Evolutionary conservation across 1,140 invertebrate species (phyloP).

Genomic region (Colletes latitarsis): DNA sequence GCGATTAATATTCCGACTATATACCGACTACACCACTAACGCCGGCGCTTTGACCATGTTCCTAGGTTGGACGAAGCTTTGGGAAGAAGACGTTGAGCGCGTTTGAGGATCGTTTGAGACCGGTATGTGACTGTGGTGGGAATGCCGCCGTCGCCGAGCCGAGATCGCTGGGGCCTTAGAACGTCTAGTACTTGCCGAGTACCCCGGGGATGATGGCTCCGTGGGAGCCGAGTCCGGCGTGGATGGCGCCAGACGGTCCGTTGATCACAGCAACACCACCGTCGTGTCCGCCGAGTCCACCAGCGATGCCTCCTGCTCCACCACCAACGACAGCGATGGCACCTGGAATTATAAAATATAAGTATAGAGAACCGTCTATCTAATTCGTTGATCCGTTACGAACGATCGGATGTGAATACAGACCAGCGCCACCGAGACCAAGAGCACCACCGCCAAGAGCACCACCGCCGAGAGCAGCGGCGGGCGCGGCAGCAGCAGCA

Average conservation of each 20-base stretch:
- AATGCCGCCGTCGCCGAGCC: conserved; percentile 81
- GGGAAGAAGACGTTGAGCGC: conserved; percentile 78
- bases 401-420: conserved; percentile 6
- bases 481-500: conserved; percentile 78
- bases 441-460: conserved; percentile 59
- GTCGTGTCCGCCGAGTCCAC: conserved; percentile 79
- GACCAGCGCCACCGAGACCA: conserved; percentile 37
- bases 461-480: conserved; percentile 54
- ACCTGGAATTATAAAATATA: conserved; percentile 66
- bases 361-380: background rate
- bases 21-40: conserved; percentile 59
- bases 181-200: conserved; percentile 79
- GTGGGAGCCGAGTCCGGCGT: conserved; percentile 80
- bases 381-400: conserved; percentile 8
- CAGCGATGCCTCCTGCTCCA: conserved; percentile 75
- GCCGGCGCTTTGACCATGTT: conserved; percentile 63
- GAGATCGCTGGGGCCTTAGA: conserved; percentile 80
- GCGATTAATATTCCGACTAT: conserved; percentile 56
- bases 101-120: conserved; percentile 77
- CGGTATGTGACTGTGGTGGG: conserved; percentile 78
- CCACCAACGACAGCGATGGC: conserved; percentile 80
- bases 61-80: conserved; percentile 74
- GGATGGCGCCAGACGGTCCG: conserved; percentile 81
- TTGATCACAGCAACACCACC: conserved; percentile 81
- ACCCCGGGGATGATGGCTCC: conserved; percentile 80